Conservation (phyloP, 2,113 vertebrate species). For the Protobothrops flavoviridis region DNA sequence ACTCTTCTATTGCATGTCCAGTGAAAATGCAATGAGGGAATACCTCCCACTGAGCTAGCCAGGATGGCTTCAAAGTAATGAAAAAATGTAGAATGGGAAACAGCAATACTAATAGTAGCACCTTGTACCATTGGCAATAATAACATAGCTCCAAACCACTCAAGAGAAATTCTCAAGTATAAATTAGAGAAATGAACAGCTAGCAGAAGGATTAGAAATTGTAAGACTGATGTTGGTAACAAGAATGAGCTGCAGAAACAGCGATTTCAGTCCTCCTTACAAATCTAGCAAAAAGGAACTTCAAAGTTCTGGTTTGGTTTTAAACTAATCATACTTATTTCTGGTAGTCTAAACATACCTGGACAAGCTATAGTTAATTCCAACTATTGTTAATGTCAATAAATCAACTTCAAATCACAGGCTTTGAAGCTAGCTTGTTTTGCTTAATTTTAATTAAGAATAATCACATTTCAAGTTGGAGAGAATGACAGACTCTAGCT, state of each 20-base stretch:
- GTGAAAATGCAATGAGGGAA: background rate
- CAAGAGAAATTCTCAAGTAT: background rate
- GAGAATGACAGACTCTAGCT: background rate
- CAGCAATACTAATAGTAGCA: background rate
- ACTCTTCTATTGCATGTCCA: background rate
- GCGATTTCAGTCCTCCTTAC: background rate
- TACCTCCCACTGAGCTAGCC: background rate
- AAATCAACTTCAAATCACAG: background rate
- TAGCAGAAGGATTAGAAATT: background rate
- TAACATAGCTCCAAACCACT: background rate
- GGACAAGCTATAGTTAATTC: background rate
- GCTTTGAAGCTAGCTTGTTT: background rate
- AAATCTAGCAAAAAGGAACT: background rate
- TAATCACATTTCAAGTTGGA: background rate
- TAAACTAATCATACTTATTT: background rate
- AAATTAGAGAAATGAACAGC: background rate
- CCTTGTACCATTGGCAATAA: background rate
- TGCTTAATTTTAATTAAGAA: background rate
- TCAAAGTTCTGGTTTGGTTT: background rate
- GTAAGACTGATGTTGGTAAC: background rate
- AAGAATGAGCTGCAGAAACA: background rate
- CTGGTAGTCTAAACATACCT: background rate
- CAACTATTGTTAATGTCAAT: background rate
- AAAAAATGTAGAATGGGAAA: background rate
- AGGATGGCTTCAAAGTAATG: background rate